Evolutionary conservation across 2,797 vertebrate species (phyloP), one percentile per base, ranked within the genome.

Genomic region (Gorsachius magnificus): DNA sequence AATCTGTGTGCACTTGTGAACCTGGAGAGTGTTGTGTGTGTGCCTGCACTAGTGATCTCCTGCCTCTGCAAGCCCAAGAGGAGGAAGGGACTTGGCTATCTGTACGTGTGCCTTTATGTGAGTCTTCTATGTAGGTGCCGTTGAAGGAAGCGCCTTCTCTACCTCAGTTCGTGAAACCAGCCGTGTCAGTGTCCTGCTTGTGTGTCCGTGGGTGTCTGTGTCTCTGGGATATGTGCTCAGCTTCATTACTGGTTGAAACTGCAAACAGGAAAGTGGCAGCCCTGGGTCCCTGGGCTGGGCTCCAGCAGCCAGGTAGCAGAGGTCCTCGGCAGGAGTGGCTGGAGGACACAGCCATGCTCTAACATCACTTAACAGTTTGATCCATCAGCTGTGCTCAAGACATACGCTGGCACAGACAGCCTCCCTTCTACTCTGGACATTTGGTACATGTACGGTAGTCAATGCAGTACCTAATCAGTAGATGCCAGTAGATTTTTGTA

Each of bases 381-480:
- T 58, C 72, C 45, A 12, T 29, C 19, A 70, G 5, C 72, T 71
- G 46, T 48, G 38, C 20, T 69, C 43, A 64, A 45, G 25, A 38
- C 11, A 21, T 20, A 10, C 0, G 0, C 5, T 66, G 19, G 28
- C 45, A n/a, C 22, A 6, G 28, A 13, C 10, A 45, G 18, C 46
- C 19, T 50, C 17, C 9, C 14, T 38, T 46, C 51, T 53, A 12
- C 38, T 72, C 33, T 60, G 66, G 60, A 60, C 14, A 20, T 60
- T 45, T 38, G 28, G 12, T 41, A 72, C 25, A 8, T 12, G 28
- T 63, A 43, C 63, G 10, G 7, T 43, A 36, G 36, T 33, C 56
- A 77, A 8, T 33, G 17, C 43, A 57, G 26, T 26, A 56, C 18
- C 48, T 56, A 76, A 57, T 10, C 1, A 1, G 50, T 50, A 77